Base-by-base conservation (phyloP, 1,140 invertebrate genomes). In the Tetragonula clypearis region DNA sequence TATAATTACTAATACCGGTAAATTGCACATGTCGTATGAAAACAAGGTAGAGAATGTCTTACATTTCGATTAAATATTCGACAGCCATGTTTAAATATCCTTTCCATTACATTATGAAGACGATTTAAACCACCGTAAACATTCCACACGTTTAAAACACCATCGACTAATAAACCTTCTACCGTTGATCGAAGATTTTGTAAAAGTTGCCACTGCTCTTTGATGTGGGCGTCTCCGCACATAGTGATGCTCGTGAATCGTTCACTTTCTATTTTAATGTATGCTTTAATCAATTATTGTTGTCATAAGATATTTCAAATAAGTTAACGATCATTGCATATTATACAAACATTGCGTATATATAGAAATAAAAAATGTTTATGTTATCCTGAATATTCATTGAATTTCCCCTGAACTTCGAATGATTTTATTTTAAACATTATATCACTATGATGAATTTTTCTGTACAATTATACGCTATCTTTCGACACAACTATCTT, bases 101-200 rank as follows among this genome's bases (percentile, higher is more conserved):
- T 95, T 84, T 96, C 96, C 71, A 97, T 93, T 75, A 95, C 94
- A 88, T 91, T 94, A 88, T 96, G 95, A 17, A 97, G 91, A 72
- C 96, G 92, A 88, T 96, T 95, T 26, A 97, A 91, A 12, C 96
- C 96, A 56, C 96, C 96, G 92, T 97, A 97, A 72, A 96, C 95
- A 88, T 96, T 96, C 96, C 96, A 97, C 19, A 97, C 96, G 93
- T 97, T 96, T 49, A 95, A 94, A 55, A 95, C 94, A 88, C 96
- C 95, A 80, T 95, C 96, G 30, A 96, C 95, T 71, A 97, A 90
- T 60, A 97, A 92, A n/a, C 96, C 96, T 93, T 97, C 96, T 41
- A 96, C 96, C 1, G 96, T 96, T 0, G 92, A 93, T 88, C 96
- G 96, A 69, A 97, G 92, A 84, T 91, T 94, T 87, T 95, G 94